Evolutionary conservation across 2,113 vertebrate genomes (phyloP), one percentile per base, ranked within the genome.

Genomic region (Oenanthe oenanthe): DNA sequence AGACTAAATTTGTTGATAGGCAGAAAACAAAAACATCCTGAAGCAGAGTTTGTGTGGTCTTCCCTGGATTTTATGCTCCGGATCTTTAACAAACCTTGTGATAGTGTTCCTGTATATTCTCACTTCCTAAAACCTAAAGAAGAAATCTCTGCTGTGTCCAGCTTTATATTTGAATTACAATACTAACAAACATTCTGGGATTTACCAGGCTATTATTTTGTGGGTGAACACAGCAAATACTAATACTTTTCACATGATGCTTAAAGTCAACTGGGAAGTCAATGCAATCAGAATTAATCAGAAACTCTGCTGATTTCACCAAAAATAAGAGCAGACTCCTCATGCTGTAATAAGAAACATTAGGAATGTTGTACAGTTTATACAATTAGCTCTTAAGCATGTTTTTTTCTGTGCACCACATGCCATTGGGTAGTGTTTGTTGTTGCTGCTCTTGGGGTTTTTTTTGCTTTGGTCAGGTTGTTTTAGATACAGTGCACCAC

Each of bases 11-110:
- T 93, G 75, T 63, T 94, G 95, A 94, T 86, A 95, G 53, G 74
- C 63, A 90, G 58, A 95, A 56, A 87, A 94, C 54, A 48, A 88
- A 83, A 91, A 61, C 68, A 84, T 79, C 82, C 89, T 85, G 32
- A 91, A 94, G 61, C 28, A 73, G 58, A 60, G 38, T 48, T 95
- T 29, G 51, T 92, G 95, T 89, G 85, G 73, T 93, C 95, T 92
- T 53, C 83, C 70, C 62, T 63, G 29, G 54, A 81, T 29, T 53
- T 61, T 32, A 88, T 17, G 10, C 74, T 29, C 15, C 26, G 24
- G 21, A 79, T 90, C 38, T 86, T 72, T 25, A 91, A 62, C 62
- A 61, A 93, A 42, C 4, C 22, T 88, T 77, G 34, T 60, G 73
- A 91, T 56, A 48, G 38, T 40, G 51, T 40, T 12, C 29, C 67